Base-by-base conservation (phyloP, 2,113 vertebrate genomes). In the Lonchura striata region DNA sequence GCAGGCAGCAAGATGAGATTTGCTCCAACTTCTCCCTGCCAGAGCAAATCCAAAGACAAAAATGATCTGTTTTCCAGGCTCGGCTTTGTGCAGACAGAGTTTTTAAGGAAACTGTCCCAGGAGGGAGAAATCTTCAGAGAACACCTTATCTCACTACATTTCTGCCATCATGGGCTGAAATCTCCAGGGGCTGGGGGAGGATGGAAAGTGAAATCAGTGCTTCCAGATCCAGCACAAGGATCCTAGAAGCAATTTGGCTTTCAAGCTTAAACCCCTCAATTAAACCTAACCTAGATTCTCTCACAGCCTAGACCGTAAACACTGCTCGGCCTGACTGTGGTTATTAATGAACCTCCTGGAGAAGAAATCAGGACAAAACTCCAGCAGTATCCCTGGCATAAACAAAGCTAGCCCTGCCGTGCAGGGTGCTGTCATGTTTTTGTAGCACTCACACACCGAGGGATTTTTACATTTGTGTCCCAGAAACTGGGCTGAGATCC, bases 201-300 rank as follows among this genome's bases (percentile, higher is more conserved):
- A 75, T 65, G 61, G 53, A 64, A 84, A 78, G 72, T 84, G 72
- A 88, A 93, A 84, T 88, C 56, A 68, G 65, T 14, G 18, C 65
- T 93, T 88, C 85, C 80, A 88, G 77, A 92, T 72, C 92, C 90
- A 68, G 53, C 69, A 54, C 13, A 9, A 82, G 83, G 69, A 95
- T 92, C 74, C 76, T 94, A 79, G 69, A 79, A 93, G 60, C 64
- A 92, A 71, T 90, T 90, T 85, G 93, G 85, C 85, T 93, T 96
- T 94, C 76, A 77, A 75, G 81, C 90, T 86, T 85, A 92, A 95
- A 93, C 71, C 54, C 11, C 4, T 90, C 95, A 96, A 84, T 96
- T 96, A 97, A 96, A 95, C 82, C 86, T 96, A 97, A 94, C 93
- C 92, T 83, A 96, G 92, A 96, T 96, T 94, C 82, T 78, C 77